Conservation (phyloP, 2,113 vertebrate genomes). For the Collichthys lucidus region DNA sequence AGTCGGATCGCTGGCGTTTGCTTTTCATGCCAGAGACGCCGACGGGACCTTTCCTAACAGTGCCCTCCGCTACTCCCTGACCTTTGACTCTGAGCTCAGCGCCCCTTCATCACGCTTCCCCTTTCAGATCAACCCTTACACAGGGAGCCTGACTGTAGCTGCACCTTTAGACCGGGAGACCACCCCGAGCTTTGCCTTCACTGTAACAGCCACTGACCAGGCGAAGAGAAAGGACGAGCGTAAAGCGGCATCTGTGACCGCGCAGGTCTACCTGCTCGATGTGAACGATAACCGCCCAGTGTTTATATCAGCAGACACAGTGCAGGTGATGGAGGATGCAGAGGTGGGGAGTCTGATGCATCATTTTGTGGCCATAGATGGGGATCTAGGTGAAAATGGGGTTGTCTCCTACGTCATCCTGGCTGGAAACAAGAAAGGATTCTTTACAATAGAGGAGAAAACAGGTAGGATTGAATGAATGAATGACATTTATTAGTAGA, state of each 20-base stretch:
- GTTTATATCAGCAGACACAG: constrained; percentile 81
- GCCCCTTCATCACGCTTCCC: constrained; percentile 63
- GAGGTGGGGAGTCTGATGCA: constrained; percentile 87
- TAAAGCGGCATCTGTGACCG: constrained; percentile 79
- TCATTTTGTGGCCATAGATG: constrained; percentile 86
- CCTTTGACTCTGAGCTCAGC: constrained; percentile 58
- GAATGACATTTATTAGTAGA: background rate
- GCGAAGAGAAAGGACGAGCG: constrained; percentile 82
- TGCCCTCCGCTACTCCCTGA: constrained; percentile 86
- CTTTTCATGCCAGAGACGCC: constrained; percentile 89
- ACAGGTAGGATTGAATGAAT: constrained; percentile 84
- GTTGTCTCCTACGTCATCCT: constrained; percentile 84
- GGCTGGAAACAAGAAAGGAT: constrained; percentile 85
- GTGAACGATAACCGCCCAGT: constrained; percentile 91
- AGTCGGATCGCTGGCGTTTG: constrained; percentile 84
- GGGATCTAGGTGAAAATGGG: constrained; percentile 88
- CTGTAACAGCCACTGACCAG: constrained; percentile 87
- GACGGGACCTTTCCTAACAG: constrained; percentile 90
- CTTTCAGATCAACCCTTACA: constrained; percentile 87
- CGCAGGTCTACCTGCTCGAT: constrained; percentile 88
- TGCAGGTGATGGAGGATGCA: constrained; percentile 85
- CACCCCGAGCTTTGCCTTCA: constrained; percentile 79
- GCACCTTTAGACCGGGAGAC: constrained; percentile 87
- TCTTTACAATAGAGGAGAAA: constrained; percentile 86
- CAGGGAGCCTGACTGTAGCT: constrained; percentile 85